Conservation (phyloP, 1,140 invertebrate species). For the Phthorimaea operculella region DNA sequence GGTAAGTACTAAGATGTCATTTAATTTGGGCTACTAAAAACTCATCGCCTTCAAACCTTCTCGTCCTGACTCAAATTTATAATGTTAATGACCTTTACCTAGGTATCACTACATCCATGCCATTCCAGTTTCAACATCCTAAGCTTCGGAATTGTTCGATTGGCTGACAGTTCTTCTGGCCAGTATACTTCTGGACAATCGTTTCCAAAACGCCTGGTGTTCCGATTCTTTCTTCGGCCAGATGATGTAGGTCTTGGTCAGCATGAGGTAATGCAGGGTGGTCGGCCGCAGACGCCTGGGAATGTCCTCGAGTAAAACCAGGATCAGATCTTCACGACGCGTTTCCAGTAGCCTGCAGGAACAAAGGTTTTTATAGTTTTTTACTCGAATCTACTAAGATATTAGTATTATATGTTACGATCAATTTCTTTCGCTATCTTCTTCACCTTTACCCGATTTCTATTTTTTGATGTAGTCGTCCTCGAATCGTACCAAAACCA, state of each 20-base stretch:
- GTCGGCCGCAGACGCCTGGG: constrained; percentile 69
- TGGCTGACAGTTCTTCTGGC: constrained; percentile 22
- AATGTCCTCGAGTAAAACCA: constrained; percentile 73
- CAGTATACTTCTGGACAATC: constrained; percentile 48
- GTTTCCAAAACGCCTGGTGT: constrained; percentile 50
- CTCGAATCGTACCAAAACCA: no score
- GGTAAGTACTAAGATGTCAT: no score
- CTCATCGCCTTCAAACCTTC: no score
- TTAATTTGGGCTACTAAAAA: no score
- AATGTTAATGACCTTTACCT: no score
- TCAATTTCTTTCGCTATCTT: no score
- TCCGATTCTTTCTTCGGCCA: constrained; percentile 67
- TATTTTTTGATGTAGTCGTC: no score
- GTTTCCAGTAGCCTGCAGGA: constrained; percentile 69
- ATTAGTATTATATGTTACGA: not conserved
- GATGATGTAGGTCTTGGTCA: constrained; percentile 73
- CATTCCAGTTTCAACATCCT: constrained; percentile 1
- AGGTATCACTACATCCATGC: no score
- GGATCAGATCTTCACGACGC: constrained; percentile 69
- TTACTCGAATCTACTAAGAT: not conserved
- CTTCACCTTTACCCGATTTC: no score
- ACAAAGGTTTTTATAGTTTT: not conserved
- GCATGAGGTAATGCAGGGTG: constrained; percentile 72
- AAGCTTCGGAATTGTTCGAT: constrained; percentile 41
- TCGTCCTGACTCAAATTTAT: no score